Conservation (phyloP, 2,888 invertebrate genomes). For the Tipula unca region DNA sequence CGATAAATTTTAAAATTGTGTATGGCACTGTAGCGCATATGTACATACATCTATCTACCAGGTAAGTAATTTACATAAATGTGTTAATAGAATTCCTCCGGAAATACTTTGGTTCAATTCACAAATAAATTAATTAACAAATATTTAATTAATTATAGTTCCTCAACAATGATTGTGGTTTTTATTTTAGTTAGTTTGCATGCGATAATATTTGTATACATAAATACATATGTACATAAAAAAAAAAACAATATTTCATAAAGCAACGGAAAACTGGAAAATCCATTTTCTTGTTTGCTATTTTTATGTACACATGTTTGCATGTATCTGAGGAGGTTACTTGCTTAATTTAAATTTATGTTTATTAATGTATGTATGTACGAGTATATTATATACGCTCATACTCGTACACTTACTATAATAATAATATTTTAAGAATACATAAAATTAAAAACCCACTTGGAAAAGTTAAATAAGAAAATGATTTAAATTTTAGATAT, state of each 20-base stretch:
- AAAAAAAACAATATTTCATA: not conserved
- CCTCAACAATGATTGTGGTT: not conserved
- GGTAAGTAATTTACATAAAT: not conserved
- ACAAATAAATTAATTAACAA: not conserved
- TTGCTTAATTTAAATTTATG: not conserved
- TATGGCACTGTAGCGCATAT: not conserved
- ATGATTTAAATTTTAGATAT: conserved; percentile 8
- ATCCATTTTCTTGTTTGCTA: not conserved
- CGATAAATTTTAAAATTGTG: not conserved
- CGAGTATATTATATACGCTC: not conserved
- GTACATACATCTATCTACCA: too few relatives aligned
- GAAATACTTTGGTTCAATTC: not conserved
- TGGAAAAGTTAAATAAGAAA: not conserved
- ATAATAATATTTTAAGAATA: not conserved
- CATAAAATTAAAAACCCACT: not conserved
- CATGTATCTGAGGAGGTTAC: not conserved
- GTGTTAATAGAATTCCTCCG: not conserved
- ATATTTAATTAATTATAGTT: not conserved
- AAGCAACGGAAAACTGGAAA: not conserved
- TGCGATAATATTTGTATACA: not conserved
- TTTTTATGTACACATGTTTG: not conserved
- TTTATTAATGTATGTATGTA: not conserved
- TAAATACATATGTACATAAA: not conserved
- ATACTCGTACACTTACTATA: too few relatives aligned
- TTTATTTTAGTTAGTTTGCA: not conserved